Base-by-base conservation (phyloP, 2,113 vertebrate species). In the Blennius ocellaris region DNA sequence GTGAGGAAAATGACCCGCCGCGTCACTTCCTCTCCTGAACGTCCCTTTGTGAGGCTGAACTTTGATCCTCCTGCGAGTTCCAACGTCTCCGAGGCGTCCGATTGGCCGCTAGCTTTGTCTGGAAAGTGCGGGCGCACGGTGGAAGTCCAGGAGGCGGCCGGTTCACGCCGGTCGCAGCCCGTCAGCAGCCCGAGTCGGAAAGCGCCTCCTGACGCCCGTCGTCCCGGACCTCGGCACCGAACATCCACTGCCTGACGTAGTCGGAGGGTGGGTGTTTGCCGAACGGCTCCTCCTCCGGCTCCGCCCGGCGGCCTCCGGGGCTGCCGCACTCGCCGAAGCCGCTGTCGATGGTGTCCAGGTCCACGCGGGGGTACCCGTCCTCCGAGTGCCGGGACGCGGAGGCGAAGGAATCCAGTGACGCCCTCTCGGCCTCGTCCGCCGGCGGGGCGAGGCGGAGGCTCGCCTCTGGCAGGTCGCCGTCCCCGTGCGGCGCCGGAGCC, bases 341-440 rank as follows among this genome's bases (percentile, higher is more conserved):
- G 6, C 97, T 98, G 81, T 98, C 97, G 0, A 98, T 94, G 3
- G 97, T 99, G 89, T 99, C 97, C 92, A 98, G 61, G 88, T 99
- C 97, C 70, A 95, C 90, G 0, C 73, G 84, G 1, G 96, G 96
- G 3, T 96, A 96, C 39, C 94, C 93, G 2, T 94, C 94, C 0
- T 95, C 95, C 0, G 93, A 92, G 63, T 81, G 91, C 43, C 88
- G 83, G 4, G 68, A 30, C 21, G 4, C 71, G 0, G 87, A 94
- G 58, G 61, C 76, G 39, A 93, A 93, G 0, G 94, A 94, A 71
- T 92, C 90, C 10, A 93, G 92, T 3, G 94, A 95, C 36, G 89
- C 80, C 52, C 87, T 91, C 81, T 96, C 95, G 1, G 83, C 88
- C 60, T 93, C 93, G 3, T 83, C 62, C 12, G 60, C 84, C 9